Conservation (phyloP, 2,888 invertebrate genomes). For the Brenthis hecate region DNA sequence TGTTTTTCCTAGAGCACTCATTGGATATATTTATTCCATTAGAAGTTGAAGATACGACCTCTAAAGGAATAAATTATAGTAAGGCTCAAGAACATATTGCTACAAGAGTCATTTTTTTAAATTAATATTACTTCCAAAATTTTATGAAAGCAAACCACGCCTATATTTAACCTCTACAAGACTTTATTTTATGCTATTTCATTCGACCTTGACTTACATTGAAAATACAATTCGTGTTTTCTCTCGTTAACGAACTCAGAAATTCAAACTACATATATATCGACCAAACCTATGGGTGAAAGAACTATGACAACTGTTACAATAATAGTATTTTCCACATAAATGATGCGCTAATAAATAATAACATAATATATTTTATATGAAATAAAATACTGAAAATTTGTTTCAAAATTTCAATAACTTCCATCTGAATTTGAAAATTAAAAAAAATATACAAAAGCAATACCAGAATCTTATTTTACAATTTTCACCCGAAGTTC, state of each 20-base stretch:
- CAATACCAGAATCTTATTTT: background rate
- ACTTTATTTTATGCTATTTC: slow-evolving; percentile 12
- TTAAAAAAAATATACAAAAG: background rate
- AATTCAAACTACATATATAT: slow-evolving; percentile 10
- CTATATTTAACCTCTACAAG: slow-evolving; percentile 12
- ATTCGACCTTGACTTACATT: slow-evolving; percentile 21
- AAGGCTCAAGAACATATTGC: background rate
- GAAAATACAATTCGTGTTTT: slow-evolving; percentile 14
- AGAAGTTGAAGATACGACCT: too few relatives aligned
- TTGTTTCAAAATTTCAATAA: too few relatives aligned
- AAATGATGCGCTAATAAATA: background rate
- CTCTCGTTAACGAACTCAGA: slow-evolving; percentile 11
- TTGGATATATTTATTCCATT: too few relatives aligned
- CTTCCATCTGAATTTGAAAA: background rate
- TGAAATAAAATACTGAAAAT: too few relatives aligned
- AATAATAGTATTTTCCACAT: background rate
- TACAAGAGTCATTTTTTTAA: slow-evolving; percentile 1
- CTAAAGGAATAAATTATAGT: too few relatives aligned
- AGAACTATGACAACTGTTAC: slow-evolving; percentile 11
- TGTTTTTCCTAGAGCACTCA: too few relatives aligned
- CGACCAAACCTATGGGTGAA: slow-evolving; percentile 3
- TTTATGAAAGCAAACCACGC: slow-evolving; percentile 11
- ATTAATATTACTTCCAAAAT: slow-evolving; percentile 11
- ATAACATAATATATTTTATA: background rate
- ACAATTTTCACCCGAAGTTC: background rate